Conservation (phyloP, 2,797 vertebrate genomes). For the Cynodonichthys magdalenae region DNA sequence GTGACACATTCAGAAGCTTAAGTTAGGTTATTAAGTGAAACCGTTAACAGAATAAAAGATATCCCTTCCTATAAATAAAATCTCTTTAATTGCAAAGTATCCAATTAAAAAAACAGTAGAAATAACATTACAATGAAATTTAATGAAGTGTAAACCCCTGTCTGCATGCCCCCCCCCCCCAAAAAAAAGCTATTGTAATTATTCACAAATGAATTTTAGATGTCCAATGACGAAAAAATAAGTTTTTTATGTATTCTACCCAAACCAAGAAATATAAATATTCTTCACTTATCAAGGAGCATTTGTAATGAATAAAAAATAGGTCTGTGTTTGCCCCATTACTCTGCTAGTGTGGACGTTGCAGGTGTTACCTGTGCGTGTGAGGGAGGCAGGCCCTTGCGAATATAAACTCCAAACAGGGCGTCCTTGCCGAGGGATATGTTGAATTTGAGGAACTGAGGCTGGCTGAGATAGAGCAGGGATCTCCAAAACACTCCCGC, state of each 20-base stretch:
- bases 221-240: conserved; percentile 56
- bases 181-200: conserved; percentile 53
- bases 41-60: conserved; percentile 52
- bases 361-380: conserved; percentile 89
- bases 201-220: conserved; percentile 61
- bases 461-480: conserved; percentile 94
- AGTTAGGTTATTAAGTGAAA: conserved; percentile 48
- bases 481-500: conserved; percentile 96
- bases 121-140: conserved; percentile 72
- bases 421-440: conserved; percentile 98
- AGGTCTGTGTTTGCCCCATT: conserved; percentile 15
- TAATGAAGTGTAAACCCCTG: conserved; percentile 71
- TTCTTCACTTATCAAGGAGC: conserved; percentile 16
- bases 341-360: conserved; percentile 1
- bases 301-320: conserved; percentile 37
- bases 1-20: conserved; percentile 7
- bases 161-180: conserved; percentile 53
- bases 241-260: conserved; percentile 25
- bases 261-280: conserved; percentile 38
- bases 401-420: conserved; percentile 95
- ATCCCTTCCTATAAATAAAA: conserved; percentile 69
- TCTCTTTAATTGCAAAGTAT: conserved; percentile 79
- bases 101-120: conserved; percentile 85
- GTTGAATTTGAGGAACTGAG: conserved; percentile 99
- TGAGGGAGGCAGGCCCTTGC: conserved; percentile 97